Percentiles rank a stretch among this genome's conserved stretches.
Conservation (phyloP, 2,113 vertebrate genomes). For the Eudyptes chrysolophus region DNA sequence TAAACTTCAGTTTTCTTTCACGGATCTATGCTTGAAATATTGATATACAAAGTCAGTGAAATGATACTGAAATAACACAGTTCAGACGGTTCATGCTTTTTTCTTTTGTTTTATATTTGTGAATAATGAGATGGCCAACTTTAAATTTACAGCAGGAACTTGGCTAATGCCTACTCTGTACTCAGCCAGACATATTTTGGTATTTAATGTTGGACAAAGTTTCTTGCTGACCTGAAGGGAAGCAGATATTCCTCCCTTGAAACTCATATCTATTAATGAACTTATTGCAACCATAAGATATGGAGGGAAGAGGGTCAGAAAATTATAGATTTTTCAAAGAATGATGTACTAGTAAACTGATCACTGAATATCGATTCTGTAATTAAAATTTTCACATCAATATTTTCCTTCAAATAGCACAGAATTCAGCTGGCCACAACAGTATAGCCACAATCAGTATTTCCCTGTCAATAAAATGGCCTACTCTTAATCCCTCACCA, state of each 20-base stretch:
- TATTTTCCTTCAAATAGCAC: not conserved
- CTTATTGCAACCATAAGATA: not conserved
- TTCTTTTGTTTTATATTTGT: not conserved
- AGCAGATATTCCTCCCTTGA: not conserved
- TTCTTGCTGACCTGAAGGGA: not conserved
- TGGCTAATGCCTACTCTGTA: not conserved
- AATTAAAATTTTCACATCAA: not conserved
- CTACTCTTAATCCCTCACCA: not conserved
- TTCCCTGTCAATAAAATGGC: not conserved
- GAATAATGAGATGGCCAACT: not conserved
- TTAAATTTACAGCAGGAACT: not conserved
- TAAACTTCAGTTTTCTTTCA: not conserved
- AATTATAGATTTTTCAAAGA: not conserved
- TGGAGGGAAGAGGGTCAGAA: not conserved
- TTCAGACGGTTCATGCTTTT: not conserved
- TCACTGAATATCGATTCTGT: not conserved
- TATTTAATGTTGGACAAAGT: not conserved
- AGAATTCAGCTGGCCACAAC: not conserved
- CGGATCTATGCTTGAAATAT: not conserved
- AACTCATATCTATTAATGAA: not conserved
- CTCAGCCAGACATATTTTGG: not conserved
- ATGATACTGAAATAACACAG: not conserved
- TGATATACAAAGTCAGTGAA: not conserved
- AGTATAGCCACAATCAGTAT: not conserved
- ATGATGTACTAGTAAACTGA: not conserved